Evolutionary conservation across 2,113 vertebrate genomes (phyloP).

Genomic region (Ctenomys sociabilis): DNA sequence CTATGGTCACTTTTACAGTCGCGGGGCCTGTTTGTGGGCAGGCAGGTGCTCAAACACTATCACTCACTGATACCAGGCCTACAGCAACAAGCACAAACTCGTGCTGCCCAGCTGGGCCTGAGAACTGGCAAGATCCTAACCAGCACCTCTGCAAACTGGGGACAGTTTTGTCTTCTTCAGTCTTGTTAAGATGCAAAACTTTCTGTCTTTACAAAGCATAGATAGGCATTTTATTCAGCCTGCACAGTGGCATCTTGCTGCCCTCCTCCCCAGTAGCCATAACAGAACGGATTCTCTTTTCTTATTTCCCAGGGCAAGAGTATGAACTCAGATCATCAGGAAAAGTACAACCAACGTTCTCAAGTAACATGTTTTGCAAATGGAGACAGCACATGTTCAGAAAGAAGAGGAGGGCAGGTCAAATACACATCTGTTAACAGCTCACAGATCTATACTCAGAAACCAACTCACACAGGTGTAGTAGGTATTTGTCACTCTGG

Average conservation of each 20-base stretch:
- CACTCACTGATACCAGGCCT: neutral
- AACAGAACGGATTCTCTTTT: neutral
- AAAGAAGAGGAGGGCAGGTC: conserved; percentile 63
- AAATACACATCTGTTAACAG: conserved; percentile 60
- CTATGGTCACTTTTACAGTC: neutral
- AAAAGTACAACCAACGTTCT: conserved; percentile 70
- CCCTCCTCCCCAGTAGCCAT: neutral
- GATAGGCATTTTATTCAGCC: neutral
- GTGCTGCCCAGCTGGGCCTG: rapidly evolving
- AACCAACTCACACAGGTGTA: conserved; percentile 68
- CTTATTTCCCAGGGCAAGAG: conserved; percentile 32
- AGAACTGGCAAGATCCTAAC: neutral
- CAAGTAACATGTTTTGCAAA: conserved; percentile 28
- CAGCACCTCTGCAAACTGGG: neutral
- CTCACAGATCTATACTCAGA: neutral
- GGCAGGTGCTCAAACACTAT: neutral
- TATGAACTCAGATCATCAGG: conserved; percentile 33
- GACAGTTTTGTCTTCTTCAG: rapidly evolving
- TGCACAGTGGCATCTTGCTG: conserved; percentile 18
- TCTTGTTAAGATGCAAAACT: neutral
- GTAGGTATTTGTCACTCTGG: conserved; percentile 53
- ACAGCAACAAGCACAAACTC: neutral
- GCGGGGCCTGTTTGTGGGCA: neutral
- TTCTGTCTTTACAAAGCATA: conserved; percentile 47
- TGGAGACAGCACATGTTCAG: conserved; percentile 60